Evolutionary conservation across 2,797 vertebrate species (phyloP).

Genomic region (Picus viridis): DNA sequence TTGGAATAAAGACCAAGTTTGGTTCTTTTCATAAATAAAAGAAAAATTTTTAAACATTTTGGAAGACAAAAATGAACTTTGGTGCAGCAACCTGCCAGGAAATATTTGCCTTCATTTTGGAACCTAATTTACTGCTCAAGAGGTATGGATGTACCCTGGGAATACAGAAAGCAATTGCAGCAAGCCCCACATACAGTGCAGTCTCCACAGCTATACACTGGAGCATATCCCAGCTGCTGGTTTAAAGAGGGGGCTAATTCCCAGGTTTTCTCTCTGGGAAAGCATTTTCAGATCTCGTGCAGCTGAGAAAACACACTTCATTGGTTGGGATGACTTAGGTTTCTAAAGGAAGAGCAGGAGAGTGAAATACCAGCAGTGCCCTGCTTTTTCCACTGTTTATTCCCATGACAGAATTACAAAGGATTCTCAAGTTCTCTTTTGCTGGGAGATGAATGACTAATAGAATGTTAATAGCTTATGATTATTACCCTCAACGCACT

Average conservation of each 20-base stretch:
- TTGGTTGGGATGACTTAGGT: background rate
- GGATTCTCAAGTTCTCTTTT: background rate
- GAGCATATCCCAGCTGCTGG: background rate
- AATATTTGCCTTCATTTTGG: background rate
- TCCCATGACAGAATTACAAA: background rate
- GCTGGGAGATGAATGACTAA: background rate
- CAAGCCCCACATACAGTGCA: background rate
- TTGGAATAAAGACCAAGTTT: background rate
- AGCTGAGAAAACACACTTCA: background rate
- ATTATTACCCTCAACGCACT: background rate
- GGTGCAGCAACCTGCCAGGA: background rate
- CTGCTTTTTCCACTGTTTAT: background rate
- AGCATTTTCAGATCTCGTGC: background rate
- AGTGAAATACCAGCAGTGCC: background rate
- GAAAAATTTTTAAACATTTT: background rate
- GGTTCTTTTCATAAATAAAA: conserved; percentile 4
- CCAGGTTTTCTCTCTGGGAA: background rate
- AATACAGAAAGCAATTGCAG: background rate
- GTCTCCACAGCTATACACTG: background rate
- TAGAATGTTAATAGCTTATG: background rate
- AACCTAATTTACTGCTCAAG: conserved; percentile 1
- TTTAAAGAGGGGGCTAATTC: background rate
- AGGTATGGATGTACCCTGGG: background rate
- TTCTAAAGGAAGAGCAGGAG: background rate
- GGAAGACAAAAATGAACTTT: too few species aligned